A percentile compares a stretch with the other conserved stretches of the same genome.
Conservation (phyloP, 2,888 invertebrate genomes). For the Drosophila nr. perissopoda region DNA sequence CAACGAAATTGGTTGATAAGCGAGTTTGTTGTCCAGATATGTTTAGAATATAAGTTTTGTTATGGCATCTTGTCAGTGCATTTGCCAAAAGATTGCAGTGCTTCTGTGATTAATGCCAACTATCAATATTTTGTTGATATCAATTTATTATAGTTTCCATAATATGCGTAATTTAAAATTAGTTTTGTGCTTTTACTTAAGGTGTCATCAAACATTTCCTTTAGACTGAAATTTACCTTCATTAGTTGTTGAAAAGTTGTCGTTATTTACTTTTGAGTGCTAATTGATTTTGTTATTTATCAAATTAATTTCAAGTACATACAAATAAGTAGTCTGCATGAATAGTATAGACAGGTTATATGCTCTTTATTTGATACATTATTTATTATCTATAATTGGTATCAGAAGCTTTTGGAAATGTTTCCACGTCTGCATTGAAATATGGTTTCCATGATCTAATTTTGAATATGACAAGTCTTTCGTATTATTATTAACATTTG, state of each 20-base stretch:
- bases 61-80: constrained; percentile 26
- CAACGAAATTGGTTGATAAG: constrained; percentile 40
- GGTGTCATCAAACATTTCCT: not conserved
- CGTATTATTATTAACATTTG: not conserved
- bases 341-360: not conserved
- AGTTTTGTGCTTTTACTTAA: not conserved
- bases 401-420: not conserved
- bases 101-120: constrained; percentile 33
- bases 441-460: not conserved
- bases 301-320: constrained; percentile 22
- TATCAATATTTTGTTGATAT: constrained; percentile 5
- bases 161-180: not conserved
- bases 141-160: not conserved
- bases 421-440: not conserved
- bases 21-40: constrained; percentile 17
- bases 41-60: constrained; percentile 13
- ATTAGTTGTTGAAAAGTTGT: constrained; percentile 2
- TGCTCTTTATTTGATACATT: not conserved
- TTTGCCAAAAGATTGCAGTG: constrained; percentile 20
- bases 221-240: not conserved
- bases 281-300: constrained; percentile 46
- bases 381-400: not conserved
- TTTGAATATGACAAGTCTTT: not conserved
- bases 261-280: constrained; percentile 40
- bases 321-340: not conserved